A percentile compares a stretch with the other conserved stretches of the same genome.
phyloP scores from a whole-genome alignment of 2,113 vertebrate genomes.

The Erythrolamprus reginae region DNA sequence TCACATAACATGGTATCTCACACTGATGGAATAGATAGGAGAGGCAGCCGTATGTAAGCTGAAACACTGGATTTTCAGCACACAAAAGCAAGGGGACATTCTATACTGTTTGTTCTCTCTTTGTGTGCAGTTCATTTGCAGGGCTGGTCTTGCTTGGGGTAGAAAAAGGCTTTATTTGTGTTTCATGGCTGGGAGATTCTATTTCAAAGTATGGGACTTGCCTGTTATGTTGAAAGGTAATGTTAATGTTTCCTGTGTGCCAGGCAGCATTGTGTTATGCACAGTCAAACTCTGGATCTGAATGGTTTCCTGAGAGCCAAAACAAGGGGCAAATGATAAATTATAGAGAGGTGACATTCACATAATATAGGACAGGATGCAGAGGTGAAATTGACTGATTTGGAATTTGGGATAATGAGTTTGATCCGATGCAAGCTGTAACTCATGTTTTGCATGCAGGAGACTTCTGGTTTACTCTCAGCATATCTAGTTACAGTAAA shows the following conservation, averaged over 20 bases:
- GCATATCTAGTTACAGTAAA: not conserved
- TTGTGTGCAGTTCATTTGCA: constrained; percentile 52
- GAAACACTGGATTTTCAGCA: constrained; percentile 68
- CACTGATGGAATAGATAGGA: constrained; percentile 66
- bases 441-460: not conserved
- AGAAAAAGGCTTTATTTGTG: constrained; percentile 54
- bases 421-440: not conserved
- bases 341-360: not conserved
- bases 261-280: not conserved
- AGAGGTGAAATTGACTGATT: not conserved
- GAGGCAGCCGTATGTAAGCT: constrained; percentile 61
- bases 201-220: constrained; percentile 25
- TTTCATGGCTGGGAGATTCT: constrained; percentile 48
- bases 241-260: not conserved
- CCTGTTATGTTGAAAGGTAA: not conserved
- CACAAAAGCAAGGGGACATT: constrained; percentile 66
- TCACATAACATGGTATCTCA: constrained; percentile 59
- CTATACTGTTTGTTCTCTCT: constrained; percentile 64
- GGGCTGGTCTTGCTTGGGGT: constrained; percentile 43
- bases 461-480: not conserved
- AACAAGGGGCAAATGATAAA: not conserved
- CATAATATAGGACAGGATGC: not conserved
- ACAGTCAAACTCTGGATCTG: not conserved
- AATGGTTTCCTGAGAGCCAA: not conserved
- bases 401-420: not conserved